These are phyloP conservation scores for Apus apus DNA, from an alignment of 2,113 vertebrate genomes.

Conservation along the genomic window DNA sequence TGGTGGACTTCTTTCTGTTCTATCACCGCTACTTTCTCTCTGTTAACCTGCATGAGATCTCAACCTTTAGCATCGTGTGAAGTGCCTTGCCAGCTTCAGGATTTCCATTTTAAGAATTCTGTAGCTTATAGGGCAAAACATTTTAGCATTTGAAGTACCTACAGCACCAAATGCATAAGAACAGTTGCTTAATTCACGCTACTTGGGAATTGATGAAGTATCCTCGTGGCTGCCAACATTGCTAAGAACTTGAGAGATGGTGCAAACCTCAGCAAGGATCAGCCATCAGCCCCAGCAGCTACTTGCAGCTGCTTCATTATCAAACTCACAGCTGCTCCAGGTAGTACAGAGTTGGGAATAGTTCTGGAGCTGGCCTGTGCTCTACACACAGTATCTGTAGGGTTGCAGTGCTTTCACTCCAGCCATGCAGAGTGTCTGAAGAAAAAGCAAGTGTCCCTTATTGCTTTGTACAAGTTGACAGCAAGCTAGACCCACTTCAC, in stretches of 20 bases:
- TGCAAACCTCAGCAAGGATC: not conserved
- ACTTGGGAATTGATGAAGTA: not conserved
- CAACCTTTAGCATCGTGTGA: not conserved
- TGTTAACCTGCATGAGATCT: not conserved
- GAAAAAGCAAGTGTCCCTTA: not conserved
- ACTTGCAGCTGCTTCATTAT: not conserved
- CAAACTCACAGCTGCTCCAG: not conserved
- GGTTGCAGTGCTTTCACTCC: not conserved
- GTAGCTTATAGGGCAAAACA: not conserved
- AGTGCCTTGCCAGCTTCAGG: not conserved
- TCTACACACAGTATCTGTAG: rapidly evolving
- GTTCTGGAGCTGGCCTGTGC: not conserved
- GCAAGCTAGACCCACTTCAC: not conserved
- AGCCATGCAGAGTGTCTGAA: not conserved
- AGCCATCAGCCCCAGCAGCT: not conserved
- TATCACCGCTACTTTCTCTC: not conserved
- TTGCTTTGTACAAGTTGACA: not conserved
- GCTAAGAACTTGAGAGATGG: not conserved
- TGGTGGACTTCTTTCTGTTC: not conserved
- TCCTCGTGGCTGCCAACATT: not conserved
- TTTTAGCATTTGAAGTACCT: not conserved
- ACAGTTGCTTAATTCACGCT: not conserved
- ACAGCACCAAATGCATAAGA: not conserved
- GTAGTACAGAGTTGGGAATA: not conserved
- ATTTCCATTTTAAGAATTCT: not conserved